Evolutionary conservation across 2,797 vertebrate species (phyloP), one percentile per base, ranked within the genome.

Genomic region (Acanthopagrus latus): DNA sequence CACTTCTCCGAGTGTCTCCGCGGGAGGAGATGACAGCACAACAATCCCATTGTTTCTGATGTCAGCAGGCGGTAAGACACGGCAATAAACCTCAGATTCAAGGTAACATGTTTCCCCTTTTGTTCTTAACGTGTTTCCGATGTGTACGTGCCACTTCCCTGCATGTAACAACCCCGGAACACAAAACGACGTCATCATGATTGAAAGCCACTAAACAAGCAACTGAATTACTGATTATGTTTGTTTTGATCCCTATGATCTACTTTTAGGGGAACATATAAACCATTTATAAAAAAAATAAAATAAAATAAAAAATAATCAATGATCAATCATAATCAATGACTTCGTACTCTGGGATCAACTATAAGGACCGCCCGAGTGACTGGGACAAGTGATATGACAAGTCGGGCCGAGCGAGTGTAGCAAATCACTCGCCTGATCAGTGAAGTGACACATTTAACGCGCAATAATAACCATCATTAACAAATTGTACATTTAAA

Each of bases 21-120:
- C 68, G 10, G 54, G 64, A 72, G 44, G 65, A 77, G 38, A 29
- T 41, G 56, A 27, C 75, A 74, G 74, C 69, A 7, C n/a, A 23
- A 51, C 72, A 73, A 47, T 55, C 48, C 54, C 64, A 62, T 69
- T 74, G 67, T 69, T 66, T 82, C 68, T 83, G 64, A 78, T 78
- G 73, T 66, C 76, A 72, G 71, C 60, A 52, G 74, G 81, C 7
- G 18, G 64, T 25, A 20, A 25, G 29, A 43, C 46, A 46, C 12
- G 41, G 58, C 10, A 71, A 59, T 52, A 59, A 66, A 48, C 17
- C 27, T 71, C 43, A 50, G 48, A 64, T 20, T 52, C 9, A 29
- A 60, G 33, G 46, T 63, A 71, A 62, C 8, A 29, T 46, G 38
- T 14, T 64, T 51, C 55, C 27, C 11, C 20, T 25, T 55, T 71